Conservation (phyloP, 1,140 invertebrate species). For the Drosophila arizonae region DNA sequence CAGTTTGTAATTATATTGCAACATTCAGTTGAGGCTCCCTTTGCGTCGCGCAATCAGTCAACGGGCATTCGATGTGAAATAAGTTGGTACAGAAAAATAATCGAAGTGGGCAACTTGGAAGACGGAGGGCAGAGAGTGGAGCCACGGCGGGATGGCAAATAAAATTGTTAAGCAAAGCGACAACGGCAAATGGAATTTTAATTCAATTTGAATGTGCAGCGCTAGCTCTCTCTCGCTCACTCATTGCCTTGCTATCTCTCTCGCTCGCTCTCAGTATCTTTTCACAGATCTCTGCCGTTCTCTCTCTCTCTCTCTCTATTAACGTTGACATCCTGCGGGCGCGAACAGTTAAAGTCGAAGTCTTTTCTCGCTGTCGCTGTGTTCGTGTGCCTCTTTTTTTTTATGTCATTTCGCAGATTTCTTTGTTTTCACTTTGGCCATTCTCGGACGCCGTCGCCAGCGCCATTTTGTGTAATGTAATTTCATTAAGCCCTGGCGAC, state of each 20-base stretch:
- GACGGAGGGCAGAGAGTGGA: background rate
- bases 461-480: conserved; percentile 62
- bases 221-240: background rate
- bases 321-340: conserved; percentile 47
- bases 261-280: background rate
- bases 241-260: background rate
- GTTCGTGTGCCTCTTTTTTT: conserved; percentile 16
- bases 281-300: background rate
- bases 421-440: conserved; percentile 34
- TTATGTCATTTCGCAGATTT: conserved; percentile 42
- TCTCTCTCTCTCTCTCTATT: conserved; percentile 45
- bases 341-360: conserved; percentile 17
- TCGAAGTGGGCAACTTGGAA: conserved; percentile 17
- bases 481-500: conserved; percentile 63
- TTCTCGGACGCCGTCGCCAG: conserved; percentile 24
- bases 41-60: conserved; percentile 31
- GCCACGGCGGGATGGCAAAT: conserved; percentile 38
- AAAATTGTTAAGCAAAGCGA: conserved; percentile 64
- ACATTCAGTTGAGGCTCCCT: conserved; percentile 15
- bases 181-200: conserved; percentile 78
- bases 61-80: conserved; percentile 19
- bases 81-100: conserved; percentile 35
- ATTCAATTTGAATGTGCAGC: conserved; percentile 70
- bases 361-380: background rate
- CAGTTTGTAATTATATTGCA: conserved; percentile 42